Base-by-base conservation (phyloP, 2,797 vertebrate genomes). In the Clarias pachynema region DNA sequence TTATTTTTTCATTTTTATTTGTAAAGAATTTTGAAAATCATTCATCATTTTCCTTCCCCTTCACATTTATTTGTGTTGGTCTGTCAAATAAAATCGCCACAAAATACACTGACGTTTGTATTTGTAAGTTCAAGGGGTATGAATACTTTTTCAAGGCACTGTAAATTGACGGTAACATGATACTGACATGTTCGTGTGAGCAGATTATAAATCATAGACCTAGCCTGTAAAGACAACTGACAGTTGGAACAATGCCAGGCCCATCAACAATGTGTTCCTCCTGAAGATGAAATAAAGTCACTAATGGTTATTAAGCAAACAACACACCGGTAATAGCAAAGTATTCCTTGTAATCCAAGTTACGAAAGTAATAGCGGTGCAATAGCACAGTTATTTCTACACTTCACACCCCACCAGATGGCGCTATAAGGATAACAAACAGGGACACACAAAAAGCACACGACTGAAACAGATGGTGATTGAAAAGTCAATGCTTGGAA, bases 351-450 rank as follows among this genome's bases (percentile, higher is more conserved):
- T 53, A 78, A 34, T 60, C 24, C 15, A 49, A 29, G 26, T 1
- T 73, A 40, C 4, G 37, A 16, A 53, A 40, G 8, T 31, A 57
- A 5, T 57, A 9, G 7, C 15, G 37, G 31, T 68, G 10, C 0
- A 49, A 70, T 24, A 59, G 12, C 10, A 57, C 59, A 60, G 49
- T 70, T 31, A 63, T 29, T 9, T 65, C 10, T 37, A 65, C 44
- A 79, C 65, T 57, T 70, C 29, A 80, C 44, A 68, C 1, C n/a
- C 82, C 86, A 87, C 78, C 82, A 87, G 86, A 81, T 87, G 86
- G 86, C 78, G 77, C 78, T 77, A 29, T 69, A 74, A 84, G 60
- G 60, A 84, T 63, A 80, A 57, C 37, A 29, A 65, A 79, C 26
- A 56, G 34, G 44, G 12, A n/a, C 8, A 40, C 56, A 29, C 53